Base-by-base conservation (phyloP, 2,888 invertebrate species). In the Athalia cordata region DNA sequence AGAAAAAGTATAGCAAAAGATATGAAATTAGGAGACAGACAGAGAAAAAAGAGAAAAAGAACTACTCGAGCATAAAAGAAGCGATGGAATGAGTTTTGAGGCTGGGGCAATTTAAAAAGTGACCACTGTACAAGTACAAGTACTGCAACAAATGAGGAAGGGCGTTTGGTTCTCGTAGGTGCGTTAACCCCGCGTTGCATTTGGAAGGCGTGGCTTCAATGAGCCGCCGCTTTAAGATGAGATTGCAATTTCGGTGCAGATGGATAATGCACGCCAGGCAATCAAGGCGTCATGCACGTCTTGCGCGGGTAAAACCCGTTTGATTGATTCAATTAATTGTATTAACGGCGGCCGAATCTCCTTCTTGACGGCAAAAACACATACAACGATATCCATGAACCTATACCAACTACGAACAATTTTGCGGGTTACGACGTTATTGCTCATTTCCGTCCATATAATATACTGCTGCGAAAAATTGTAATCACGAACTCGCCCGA, bases 201-300 rank as follows among this genome's bases (percentile, higher is more conserved):
- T n/a, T 45, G 15, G 29, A 49, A 75, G 75, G 75, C 75, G 75
- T 75, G 75, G 75, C 64, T 75, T 75, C 50, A 52, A 75, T 50
- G 64, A 75, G 52, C 75, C 62, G 45, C 75, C 64, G 64, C 43
- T 9, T 62, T 75, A 50, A 75, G 75, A 75, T 64, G 75, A 64
- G 75, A 75, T 75, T 61, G 75, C 75, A 75, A 75, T 75, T 75
- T 75, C 62, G 75, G 75, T 3, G 61, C 62, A 50, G 62, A 75
- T 64, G 75, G 72, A 62, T 62, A 66, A 72, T 64, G 62, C 64
- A 64, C 62, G 50, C 29, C 29, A 29, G 64, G 50, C 75, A 75
- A 75, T 75, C 75, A 75, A 75, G 62, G 75, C 62, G 62, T 50
- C 50, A 75, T 29, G 43, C 62, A 50, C 74, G 47, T 15, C 49